Percentiles rank a stretch among this genome's conserved stretches.
Conservation (phyloP, 2,797 vertebrate genomes). For the Agapornis canus region DNA sequence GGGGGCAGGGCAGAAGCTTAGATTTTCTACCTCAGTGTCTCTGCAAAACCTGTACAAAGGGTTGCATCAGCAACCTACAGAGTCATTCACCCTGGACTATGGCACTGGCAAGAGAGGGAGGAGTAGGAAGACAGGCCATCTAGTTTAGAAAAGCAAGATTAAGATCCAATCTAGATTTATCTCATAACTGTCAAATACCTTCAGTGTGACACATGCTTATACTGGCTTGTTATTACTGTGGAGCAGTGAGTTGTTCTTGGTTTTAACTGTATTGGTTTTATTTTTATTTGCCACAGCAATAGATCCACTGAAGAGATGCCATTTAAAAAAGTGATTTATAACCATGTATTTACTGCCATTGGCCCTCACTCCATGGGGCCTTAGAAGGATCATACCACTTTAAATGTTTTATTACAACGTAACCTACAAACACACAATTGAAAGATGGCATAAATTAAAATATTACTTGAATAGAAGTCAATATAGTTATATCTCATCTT, state of each 20-base stretch:
- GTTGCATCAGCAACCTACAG: neutral
- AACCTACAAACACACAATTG: neutral
- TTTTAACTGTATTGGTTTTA: neutral
- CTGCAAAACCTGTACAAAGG: neutral
- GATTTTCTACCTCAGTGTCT: neutral
- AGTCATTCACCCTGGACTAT: neutral
- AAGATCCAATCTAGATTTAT: neutral
- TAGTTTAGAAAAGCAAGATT: neutral
- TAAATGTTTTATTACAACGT: neutral
- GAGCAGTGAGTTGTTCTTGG: neutral
- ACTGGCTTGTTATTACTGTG: neutral
- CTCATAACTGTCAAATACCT: neutral
- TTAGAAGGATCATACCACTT: neutral
- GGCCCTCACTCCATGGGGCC: neutral
- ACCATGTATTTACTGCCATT: neutral
- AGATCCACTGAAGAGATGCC: neutral
- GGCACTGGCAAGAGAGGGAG: neutral
- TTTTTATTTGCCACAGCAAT: neutral
- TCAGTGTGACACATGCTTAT: neutral
- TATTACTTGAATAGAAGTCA: neutral
- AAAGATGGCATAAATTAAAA: neutral
- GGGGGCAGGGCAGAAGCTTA: neutral
- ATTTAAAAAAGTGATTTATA: neutral
- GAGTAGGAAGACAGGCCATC: neutral
- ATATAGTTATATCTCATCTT: neutral